Evolutionary conservation across 2,797 vertebrate genomes (phyloP), one percentile per base, ranked within the genome.

Genomic region (Alectoris magna): DNA sequence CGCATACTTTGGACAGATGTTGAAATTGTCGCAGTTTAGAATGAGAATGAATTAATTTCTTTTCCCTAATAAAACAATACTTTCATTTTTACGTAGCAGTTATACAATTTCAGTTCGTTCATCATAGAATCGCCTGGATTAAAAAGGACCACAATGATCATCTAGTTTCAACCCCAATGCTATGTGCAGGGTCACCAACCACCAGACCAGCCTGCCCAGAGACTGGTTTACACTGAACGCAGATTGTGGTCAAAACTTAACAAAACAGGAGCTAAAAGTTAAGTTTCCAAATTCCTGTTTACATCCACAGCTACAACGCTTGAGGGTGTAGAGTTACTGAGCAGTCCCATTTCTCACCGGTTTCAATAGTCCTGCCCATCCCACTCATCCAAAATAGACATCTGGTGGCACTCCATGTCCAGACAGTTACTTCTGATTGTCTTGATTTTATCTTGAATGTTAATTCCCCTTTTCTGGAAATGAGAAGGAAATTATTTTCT

Each of bases 341-440:
- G 78, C 75, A 74, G 72, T 85, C 72, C 43, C 4, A 5, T 88
- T 94, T 93, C 64, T 62, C 41, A 9, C 9, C 27, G 41, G 43
- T 88, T 94, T 89, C n/a, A n/a, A 49, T 14, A 74, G 58, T 31
- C 38, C 23, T 48, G 34, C 58, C 82, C 86, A 86, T 93, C 88
- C 88, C 49, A 87, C 70, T 27, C 7, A 10, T 84, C 85, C 66
- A 72, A 83, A 91, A 63, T 34, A 62, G 62, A 36, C 75, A 75
- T 67, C 73, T 68, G 17, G 46, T 38, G 84, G 60, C 58, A 41
- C 14, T 64, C 84, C 80, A 77, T 80, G 44, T 84, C 91, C 91
- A 94, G 77, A 38, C 70, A 82, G 13, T 69, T 81, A 79, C 82
- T 94, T 96, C 82, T 77, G 39, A 92, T 80, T 46, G 38, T 60